These are phyloP conservation scores for Crepidodera aurea DNA, from an alignment of 2,888 invertebrate genomes.

Conservation along the genomic window DNA sequence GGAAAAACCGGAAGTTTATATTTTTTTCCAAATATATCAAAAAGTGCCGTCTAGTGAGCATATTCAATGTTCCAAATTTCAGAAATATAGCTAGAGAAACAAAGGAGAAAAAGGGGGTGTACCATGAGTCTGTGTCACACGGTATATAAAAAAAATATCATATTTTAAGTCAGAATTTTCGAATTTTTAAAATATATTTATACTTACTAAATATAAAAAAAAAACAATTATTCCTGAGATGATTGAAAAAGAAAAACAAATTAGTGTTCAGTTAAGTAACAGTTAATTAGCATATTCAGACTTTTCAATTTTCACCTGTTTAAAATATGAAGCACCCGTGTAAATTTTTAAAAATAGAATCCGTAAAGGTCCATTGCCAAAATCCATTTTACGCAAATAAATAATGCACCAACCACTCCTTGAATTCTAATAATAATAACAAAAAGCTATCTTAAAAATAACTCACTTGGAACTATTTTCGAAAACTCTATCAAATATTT, in stretches of 20 bases:
- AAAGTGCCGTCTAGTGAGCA: no score
- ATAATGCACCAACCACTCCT: background rate
- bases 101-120: no score
- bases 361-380: background rate
- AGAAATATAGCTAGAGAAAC: no score
- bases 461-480: slow-evolving; percentile 15
- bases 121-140: no score
- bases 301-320: background rate
- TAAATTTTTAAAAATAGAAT: background rate
- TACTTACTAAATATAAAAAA: no score
- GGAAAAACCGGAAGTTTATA: no score
- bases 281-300: background rate
- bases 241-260: background rate
- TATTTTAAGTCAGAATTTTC: no score
- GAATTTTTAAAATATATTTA: no score
- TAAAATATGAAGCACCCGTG: background rate
- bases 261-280: background rate
- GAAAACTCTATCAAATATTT: slow-evolving; percentile 4
- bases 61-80: no score
- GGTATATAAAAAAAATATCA: no score
- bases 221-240: background rate
- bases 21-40: no score
- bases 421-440: slow-evolving; percentile 14
- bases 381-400: slow-evolving; percentile 2
- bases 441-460: slow-evolving; percentile 5